Evolutionary conservation across 2,113 vertebrate genomes (phyloP).

Genomic region (Rissa tridactyla): DNA sequence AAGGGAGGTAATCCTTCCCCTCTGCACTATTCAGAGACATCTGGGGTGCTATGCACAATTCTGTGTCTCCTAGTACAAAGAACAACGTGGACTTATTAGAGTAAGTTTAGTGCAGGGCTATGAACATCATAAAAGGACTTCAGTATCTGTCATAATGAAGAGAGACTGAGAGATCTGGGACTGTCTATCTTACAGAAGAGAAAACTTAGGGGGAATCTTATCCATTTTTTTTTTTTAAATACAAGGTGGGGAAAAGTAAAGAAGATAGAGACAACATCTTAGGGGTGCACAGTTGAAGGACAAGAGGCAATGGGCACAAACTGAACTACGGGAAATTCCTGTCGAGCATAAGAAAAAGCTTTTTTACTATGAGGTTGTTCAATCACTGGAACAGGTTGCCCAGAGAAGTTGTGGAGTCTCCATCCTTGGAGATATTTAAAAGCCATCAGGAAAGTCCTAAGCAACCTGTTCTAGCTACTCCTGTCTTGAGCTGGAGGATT

Average conservation of each 20-base stretch:
- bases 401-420: neutral
- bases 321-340: neutral
- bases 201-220: neutral
- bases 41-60: neutral
- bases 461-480: neutral
- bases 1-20: neutral
- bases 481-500: neutral
- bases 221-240: neutral
- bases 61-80: neutral
- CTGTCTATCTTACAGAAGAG: neutral
- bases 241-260: fast-evolving
- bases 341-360: neutral
- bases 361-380: neutral
- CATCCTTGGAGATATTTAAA: neutral
- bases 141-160: neutral
- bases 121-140: neutral
- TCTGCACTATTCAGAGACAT: neutral
- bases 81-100: neutral
- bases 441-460: neutral
- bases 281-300: neutral
- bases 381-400: neutral
- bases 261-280: neutral
- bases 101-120: neutral
- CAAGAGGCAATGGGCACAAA: neutral
- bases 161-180: neutral